Percentiles rank a stretch among this genome's conserved stretches.
Evolutionary conservation across 2,888 invertebrate genomes (phyloP).

Genomic region (Drosophila ezoana): DNA sequence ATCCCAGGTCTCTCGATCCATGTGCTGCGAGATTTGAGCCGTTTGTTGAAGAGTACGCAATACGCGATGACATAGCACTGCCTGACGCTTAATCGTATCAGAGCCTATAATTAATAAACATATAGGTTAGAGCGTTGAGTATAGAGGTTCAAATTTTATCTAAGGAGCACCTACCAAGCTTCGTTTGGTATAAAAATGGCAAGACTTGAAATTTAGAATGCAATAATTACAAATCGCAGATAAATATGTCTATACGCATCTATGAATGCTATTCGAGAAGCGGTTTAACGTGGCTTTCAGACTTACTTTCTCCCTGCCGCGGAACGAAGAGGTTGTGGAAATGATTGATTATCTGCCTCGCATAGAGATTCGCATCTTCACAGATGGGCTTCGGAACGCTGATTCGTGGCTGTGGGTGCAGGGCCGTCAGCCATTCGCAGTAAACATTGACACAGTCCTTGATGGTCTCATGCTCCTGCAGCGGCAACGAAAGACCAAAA

Average conservation of each 20-base stretch:
- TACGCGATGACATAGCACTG: conserved; percentile 96
- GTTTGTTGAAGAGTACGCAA: conserved; percentile 93
- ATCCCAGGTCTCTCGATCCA: conserved; percentile 96
- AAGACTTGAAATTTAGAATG: conserved; percentile 90
- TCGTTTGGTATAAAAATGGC: conserved; percentile 94
- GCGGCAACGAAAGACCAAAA: conserved; percentile 94
- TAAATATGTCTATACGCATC: background rate
- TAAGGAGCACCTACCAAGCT: conserved; percentile 88
- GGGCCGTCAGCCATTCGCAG: conserved; percentile 97
- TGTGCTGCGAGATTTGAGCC: conserved; percentile 89
- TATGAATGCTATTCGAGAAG: conserved; percentile 4
- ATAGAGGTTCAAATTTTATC: background rate
- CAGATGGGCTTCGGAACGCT: conserved; percentile 95
- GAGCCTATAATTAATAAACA: conserved; percentile 87
- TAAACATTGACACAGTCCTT: conserved; percentile 98
- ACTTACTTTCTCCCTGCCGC: conserved; percentile 95
- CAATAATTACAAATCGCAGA: conserved; percentile 33
- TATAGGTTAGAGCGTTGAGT: background rate
- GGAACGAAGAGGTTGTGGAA: conserved; percentile 98
- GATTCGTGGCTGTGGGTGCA: conserved; percentile 92
- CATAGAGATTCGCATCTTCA: conserved; percentile 95
- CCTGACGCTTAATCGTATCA: conserved; percentile 96
- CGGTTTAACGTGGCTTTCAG: background rate
- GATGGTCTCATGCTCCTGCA: conserved; percentile 96
- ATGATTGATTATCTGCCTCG: conserved; percentile 95